Conservation (phyloP, 2,113 vertebrate species). For the Chlamydotis undulata region DNA sequence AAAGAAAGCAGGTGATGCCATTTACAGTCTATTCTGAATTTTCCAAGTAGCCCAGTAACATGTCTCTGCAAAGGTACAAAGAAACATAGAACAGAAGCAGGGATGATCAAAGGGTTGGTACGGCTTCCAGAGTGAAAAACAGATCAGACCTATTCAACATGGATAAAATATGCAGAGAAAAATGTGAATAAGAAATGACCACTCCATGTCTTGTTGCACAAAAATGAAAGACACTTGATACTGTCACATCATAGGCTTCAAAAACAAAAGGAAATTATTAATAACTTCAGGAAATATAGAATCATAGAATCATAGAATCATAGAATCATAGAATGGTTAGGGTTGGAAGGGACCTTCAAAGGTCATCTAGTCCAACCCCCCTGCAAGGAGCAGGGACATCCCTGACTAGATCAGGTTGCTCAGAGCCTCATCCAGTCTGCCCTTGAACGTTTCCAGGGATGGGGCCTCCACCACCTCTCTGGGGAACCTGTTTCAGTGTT, state of each 20-base stretch:
- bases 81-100: not conserved
- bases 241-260: not conserved
- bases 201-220: not conserved
- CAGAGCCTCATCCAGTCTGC: no score
- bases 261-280: not conserved
- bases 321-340: no score
- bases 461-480: no score
- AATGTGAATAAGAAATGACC: not conserved
- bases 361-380: no score
- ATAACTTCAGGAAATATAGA: not conserved
- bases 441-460: no score
- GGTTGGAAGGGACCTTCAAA: no score
- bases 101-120: not conserved
- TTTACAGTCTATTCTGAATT: not conserved
- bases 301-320: no score
- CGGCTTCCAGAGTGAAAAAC: not conserved
- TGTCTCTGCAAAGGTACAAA: not conserved
- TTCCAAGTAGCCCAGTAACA: not conserved
- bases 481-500: no score
- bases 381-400: no score
- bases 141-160: not conserved
- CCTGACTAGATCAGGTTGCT: no score
- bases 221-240: not conserved
- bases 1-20: not conserved
- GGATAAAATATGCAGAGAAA: not conserved